These are phyloP conservation scores for Acanthosepion esculentum DNA, from an alignment of 2,888 invertebrate genomes.

Conservation along the genomic window DNA sequence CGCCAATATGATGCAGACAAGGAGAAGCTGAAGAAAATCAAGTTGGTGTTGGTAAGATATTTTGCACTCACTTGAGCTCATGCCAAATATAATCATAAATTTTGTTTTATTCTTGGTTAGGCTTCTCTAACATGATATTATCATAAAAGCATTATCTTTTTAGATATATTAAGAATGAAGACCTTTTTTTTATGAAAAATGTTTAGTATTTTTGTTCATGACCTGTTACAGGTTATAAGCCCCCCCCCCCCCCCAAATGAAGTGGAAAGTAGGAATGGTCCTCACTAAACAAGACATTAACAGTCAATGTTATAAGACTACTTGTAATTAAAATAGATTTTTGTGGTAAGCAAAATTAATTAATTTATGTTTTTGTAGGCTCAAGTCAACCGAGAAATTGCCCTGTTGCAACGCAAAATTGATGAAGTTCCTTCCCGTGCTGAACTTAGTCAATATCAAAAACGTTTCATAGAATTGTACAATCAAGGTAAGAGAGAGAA, in stretches of 20 bases:
- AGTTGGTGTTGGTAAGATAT: conserved; percentile 71
- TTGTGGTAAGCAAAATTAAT: not conserved
- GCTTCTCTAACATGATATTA: no score
- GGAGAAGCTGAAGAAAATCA: conserved; percentile 75
- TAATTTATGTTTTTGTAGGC: conserved; percentile 77
- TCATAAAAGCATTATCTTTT: no score
- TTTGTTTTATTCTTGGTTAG: no score
- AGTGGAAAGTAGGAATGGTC: no score
- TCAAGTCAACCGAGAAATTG: conserved; percentile 78
- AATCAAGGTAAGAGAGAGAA: conserved; percentile 79
- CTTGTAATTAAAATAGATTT: not conserved
- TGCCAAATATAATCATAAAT: not conserved
- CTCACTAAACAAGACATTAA: no score
- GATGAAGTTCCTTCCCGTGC: conserved; percentile 95
- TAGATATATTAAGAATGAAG: no score
- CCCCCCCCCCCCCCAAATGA: no score
- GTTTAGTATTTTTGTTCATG: no score
- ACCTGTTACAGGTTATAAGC: no score
- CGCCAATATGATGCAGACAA: conserved; percentile 74
- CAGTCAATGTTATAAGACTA: not conserved
- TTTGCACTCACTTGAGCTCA: not conserved
- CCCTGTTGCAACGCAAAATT: conserved; percentile 87
- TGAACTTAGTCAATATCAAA: conserved; percentile 95
- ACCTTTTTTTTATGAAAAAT: no score
- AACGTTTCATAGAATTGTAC: conserved; percentile 94